These are phyloP conservation scores for Tapirus indicus DNA, from an alignment of 2,797 vertebrate genomes.

Conservation along the genomic window DNA sequence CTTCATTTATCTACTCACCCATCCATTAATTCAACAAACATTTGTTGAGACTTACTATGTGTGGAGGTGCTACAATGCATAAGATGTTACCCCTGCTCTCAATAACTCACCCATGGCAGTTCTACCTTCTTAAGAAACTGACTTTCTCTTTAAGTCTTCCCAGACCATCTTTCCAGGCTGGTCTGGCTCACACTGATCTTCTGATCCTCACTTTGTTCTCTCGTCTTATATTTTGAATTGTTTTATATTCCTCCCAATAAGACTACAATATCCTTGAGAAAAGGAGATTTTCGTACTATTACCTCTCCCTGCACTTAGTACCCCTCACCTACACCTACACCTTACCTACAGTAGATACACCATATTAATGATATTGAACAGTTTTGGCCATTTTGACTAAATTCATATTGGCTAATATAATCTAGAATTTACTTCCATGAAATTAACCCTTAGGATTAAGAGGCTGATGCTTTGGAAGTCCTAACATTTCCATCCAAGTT, in stretches of 20 bases:
- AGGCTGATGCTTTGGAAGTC: slow-evolving; percentile 4
- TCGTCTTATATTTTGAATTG: neutral
- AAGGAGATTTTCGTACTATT: neutral
- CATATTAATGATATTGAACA: neutral
- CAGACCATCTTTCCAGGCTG: neutral
- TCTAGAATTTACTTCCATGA: slow-evolving; percentile 40
- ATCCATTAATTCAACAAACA: neutral
- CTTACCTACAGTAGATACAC: neutral
- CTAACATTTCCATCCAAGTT: neutral
- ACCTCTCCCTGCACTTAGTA: neutral
- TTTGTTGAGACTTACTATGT: neutral
- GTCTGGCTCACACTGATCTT: neutral
- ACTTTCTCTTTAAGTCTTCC: neutral
- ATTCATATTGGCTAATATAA: slow-evolving; percentile 13
- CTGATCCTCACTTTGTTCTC: neutral
- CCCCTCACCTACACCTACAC: neutral
- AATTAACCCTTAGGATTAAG: slow-evolving; percentile 34
- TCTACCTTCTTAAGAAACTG: neutral
- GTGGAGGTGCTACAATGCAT: too few species aligned
- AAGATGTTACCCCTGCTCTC: neutral
- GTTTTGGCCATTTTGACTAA: neutral
- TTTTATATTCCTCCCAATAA: slow-evolving; percentile 21
- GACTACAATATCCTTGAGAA: neutral
- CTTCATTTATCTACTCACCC: neutral
- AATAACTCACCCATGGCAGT: neutral